phyloP scores from a whole-genome alignment of 2,113 vertebrate genomes.

The Lates calcarifer region DNA sequence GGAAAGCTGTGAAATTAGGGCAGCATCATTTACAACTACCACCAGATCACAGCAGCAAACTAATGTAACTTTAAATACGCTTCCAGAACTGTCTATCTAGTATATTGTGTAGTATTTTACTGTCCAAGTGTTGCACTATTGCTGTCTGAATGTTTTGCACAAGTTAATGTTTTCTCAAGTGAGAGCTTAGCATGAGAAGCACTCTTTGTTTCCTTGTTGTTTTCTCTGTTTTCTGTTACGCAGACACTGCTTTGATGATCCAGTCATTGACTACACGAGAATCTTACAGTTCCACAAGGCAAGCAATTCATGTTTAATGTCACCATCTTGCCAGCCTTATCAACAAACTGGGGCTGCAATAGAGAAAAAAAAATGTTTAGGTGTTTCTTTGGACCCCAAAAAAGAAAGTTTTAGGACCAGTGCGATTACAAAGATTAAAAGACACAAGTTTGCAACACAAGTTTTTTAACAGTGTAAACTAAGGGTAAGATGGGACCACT shows the following conservation, averaged over 20 bases:
- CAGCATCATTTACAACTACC: conserved; percentile 65
- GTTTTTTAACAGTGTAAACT: not conserved
- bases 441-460: not conserved
- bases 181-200: not conserved
- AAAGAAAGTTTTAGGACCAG: not conserved
- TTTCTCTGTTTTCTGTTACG: conserved; percentile 3
- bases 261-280: not conserved
- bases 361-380: not conserved
- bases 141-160: conserved; percentile 7
- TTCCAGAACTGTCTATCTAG: conserved; percentile 41
- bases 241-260: conserved; percentile 13
- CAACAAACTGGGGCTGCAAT: not conserved
- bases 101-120: conserved; percentile 29
- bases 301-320: conserved; percentile 7
- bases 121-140: conserved; percentile 22
- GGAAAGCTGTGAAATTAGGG: conserved; percentile 72
- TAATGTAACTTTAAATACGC: conserved; percentile 67
- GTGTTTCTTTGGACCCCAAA: not conserved
- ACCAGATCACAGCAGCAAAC: conserved; percentile 61
- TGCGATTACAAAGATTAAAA: not conserved
- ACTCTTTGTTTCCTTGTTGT: not conserved
- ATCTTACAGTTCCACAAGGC: conserved; percentile 1
- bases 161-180: conserved; percentile 5
- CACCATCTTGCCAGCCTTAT: not conserved
- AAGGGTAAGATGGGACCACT: not conserved